A percentile compares a stretch with the other conserved stretches of the same genome.
Conservation (phyloP, 1,140 invertebrate genomes). For the Drusus annulatus region DNA sequence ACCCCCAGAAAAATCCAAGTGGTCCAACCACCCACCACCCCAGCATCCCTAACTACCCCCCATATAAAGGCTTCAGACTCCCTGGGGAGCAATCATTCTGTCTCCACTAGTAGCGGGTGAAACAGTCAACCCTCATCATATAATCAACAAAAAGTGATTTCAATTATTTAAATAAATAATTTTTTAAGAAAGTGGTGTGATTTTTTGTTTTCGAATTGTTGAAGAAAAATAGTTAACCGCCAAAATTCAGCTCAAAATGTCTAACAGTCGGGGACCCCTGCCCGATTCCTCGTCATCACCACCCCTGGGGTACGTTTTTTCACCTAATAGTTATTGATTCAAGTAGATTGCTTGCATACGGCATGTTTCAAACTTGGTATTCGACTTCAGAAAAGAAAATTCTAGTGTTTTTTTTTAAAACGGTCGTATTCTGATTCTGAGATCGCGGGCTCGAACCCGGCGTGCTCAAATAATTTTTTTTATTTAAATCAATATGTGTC, state of each 20-base stretch:
- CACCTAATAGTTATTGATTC: no score
- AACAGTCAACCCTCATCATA: no score
- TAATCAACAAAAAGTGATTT: neutral
- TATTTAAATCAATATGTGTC: no score
- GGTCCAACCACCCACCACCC: neutral
- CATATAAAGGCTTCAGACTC: constrained; percentile 15
- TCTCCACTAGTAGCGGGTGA: neutral
- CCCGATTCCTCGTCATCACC: constrained; percentile 57
- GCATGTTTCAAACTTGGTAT: no score
- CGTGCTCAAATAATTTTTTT: no score
- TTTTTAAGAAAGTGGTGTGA: no score
- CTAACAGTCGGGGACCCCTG: constrained; percentile 51
- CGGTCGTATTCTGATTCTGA: no score
- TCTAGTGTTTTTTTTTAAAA: no score
- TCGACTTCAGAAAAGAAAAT: no score
- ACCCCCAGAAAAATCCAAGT: constrained; percentile 32
- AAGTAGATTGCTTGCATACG: no score
- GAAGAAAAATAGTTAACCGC: neutral
- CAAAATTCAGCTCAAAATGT: constrained; percentile 55
- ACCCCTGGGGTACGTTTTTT: constrained; percentile 50
- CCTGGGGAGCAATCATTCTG: constrained; percentile 28
- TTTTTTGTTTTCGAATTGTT: no score
- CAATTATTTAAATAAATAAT: neutral
- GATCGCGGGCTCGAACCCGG: no score
- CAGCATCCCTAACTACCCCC: constrained; percentile 1